These are phyloP conservation scores for Semnornis frantzii DNA, from an alignment of 2,113 vertebrate genomes.

Conservation along the genomic window DNA sequence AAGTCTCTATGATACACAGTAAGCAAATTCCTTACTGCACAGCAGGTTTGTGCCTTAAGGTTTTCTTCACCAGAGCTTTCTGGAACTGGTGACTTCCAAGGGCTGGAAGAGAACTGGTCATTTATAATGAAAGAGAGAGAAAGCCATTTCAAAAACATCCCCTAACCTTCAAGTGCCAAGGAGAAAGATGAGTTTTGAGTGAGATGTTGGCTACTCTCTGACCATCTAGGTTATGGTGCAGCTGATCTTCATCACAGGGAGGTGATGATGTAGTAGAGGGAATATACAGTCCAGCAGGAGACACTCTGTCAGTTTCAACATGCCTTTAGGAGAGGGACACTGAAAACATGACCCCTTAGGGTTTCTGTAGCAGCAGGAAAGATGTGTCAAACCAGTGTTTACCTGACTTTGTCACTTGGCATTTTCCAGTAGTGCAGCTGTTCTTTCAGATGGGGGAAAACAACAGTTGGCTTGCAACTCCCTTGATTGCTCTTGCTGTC, in stretches of 20 bases:
- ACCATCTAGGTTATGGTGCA: neutral
- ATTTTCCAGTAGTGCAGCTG: neutral
- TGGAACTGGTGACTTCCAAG: neutral
- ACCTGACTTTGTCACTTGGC: neutral
- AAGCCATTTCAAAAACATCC: neutral
- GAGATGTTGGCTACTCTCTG: neutral
- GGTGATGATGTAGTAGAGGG: neutral
- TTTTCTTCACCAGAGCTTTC: neutral
- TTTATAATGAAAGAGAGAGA: neutral
- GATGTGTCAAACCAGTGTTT: neutral
- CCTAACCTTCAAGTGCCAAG: neutral
- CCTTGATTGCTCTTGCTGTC: neutral
- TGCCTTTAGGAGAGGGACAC: neutral
- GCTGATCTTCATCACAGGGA: conserved; percentile 31
- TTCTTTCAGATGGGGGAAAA: neutral
- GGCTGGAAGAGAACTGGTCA: neutral
- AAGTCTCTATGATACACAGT: neutral
- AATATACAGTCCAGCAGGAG: neutral
- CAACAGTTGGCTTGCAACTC: neutral
- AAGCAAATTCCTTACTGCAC: neutral
- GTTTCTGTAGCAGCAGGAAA: neutral
- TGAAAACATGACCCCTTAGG: neutral
- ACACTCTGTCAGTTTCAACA: neutral
- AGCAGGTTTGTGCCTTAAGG: neutral
- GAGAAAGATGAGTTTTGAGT: neutral